Evolutionary conservation across 1,140 invertebrate genomes (phyloP).

Genomic region (Procambarus clarkii): DNA sequence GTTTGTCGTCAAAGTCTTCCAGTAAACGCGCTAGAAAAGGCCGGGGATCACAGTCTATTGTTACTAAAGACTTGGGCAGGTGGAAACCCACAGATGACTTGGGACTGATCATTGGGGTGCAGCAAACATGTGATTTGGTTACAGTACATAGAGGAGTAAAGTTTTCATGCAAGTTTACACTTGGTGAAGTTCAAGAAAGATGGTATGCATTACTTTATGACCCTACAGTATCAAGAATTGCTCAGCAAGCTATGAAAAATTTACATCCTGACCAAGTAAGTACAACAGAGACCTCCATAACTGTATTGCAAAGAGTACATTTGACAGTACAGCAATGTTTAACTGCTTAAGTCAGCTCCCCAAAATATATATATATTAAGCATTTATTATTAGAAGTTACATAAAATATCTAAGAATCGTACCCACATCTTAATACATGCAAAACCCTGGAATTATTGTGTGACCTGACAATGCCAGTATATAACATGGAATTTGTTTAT

Average conservation of each 20-base stretch:
- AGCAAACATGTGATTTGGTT: slow-evolving; percentile 93
- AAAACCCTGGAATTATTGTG: too few species aligned
- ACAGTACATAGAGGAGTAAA: slow-evolving; percentile 94
- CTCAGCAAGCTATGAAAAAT: slow-evolving; percentile 93
- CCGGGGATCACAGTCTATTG: slow-evolving; percentile 73
- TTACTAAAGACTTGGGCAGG: slow-evolving; percentile 90
- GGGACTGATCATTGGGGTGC: slow-evolving; percentile 92
- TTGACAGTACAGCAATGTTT: too few species aligned
- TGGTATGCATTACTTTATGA: slow-evolving; percentile 98
- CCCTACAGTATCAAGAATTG: slow-evolving; percentile 88
- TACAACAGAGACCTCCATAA: background rate
- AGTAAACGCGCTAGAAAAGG: slow-evolving; percentile 73
- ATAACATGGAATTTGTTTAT: too few species aligned
- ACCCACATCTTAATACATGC: too few species aligned
- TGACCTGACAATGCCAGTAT: too few species aligned
- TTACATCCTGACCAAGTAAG: slow-evolving; percentile 91
- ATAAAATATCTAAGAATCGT: too few species aligned
- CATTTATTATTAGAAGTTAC: too few species aligned
- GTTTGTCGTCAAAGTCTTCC: slow-evolving; percentile 62
- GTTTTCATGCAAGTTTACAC: slow-evolving; percentile 96
- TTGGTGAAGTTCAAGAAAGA: slow-evolving; percentile 94
- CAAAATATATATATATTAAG: too few species aligned
- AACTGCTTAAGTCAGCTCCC: too few species aligned
- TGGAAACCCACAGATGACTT: slow-evolving; percentile 99
- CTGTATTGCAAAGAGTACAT: background rate